These are phyloP conservation scores for Spicauda simplicius DNA, from an alignment of 2,888 invertebrate species.

Conservation along the genomic window DNA sequence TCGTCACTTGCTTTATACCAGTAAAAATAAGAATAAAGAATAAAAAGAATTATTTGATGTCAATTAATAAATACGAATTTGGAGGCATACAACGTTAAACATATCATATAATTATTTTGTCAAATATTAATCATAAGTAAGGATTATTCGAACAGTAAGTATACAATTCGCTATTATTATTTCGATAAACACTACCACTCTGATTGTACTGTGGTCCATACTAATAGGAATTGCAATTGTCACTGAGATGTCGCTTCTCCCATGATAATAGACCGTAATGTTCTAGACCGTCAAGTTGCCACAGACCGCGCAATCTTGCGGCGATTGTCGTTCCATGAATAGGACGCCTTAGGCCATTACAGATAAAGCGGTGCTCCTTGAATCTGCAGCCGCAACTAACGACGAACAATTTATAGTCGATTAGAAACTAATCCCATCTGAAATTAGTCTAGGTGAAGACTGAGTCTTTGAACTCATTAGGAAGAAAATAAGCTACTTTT, in stretches of 20 bases:
- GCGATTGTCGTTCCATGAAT: slow-evolving; percentile 30
- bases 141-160: too few relatives aligned
- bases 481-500: neutral
- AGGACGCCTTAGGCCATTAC: slow-evolving; percentile 28
- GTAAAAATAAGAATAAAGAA: too few relatives aligned
- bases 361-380: slow-evolving; percentile 31
- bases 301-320: slow-evolving; percentile 27
- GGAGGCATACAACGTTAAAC: too few relatives aligned
- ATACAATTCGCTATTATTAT: too few relatives aligned
- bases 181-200: too few relatives aligned
- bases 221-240: neutral
- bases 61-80: too few relatives aligned
- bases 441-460: slow-evolving; percentile 12
- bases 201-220: neutral
- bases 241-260: neutral
- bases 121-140: too few relatives aligned
- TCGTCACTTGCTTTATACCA: too few relatives aligned
- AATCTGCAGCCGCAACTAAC: slow-evolving; percentile 32
- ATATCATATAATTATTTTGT: too few relatives aligned
- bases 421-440: slow-evolving; percentile 22
- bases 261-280: slow-evolving; percentile 22
- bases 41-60: too few relatives aligned
- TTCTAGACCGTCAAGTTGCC: slow-evolving; percentile 20
- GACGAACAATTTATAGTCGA: slow-evolving; percentile 34
- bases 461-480: slow-evolving; percentile 5